Base-by-base conservation (phyloP, 1,140 invertebrate species). In the Neotoxoptera formosana region DNA sequence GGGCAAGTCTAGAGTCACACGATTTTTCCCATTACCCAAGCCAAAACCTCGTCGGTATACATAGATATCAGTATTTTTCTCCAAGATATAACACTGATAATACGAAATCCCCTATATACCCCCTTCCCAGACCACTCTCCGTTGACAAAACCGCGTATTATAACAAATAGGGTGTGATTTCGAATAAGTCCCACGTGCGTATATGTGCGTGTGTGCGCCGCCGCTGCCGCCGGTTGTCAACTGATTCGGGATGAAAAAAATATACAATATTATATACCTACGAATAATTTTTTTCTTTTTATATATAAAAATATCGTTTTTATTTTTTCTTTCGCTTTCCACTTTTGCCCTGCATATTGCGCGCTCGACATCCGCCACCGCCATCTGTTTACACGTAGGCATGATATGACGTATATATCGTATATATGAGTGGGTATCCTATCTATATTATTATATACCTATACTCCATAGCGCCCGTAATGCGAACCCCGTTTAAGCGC, bases 111-210 rank as follows among this genome's bases (percentile, higher is more conserved):
- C n/a, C n/a, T 76, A 4, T 23, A 53, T 14, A 20, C 51, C 51
- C 11, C 21, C 17, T 1, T 30, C n/a, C 21, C 0, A 20, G 6
- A 7, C 60, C 30, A 17, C n/a, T 67, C 60, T 7, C 30, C 30
- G 60, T n/a, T 30, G 14, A 76, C 30, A 76, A 76, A 76, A 76
- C 60, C 60, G 21, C 25, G 41, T 86, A 86, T 86, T 47, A 86
- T 47, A 86, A 86, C 84, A 86, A 86, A 86, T 86, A 86, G 84
- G 45, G 84, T 86, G 45, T 48, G 84, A 87, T 87, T 87, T 47
- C 84, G 81, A 87, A 87, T 87, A 87, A 87, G 45, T 87, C 84
- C 84, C 25, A 47, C 23, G 3, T 21, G 41, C 84, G 25, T 2
- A 30, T 23, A 20, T 1, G 21, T 6, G 20, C 41, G 7, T n/a